Conservation (phyloP, 2,888 invertebrate species). For the Cosmia trapezina region DNA sequence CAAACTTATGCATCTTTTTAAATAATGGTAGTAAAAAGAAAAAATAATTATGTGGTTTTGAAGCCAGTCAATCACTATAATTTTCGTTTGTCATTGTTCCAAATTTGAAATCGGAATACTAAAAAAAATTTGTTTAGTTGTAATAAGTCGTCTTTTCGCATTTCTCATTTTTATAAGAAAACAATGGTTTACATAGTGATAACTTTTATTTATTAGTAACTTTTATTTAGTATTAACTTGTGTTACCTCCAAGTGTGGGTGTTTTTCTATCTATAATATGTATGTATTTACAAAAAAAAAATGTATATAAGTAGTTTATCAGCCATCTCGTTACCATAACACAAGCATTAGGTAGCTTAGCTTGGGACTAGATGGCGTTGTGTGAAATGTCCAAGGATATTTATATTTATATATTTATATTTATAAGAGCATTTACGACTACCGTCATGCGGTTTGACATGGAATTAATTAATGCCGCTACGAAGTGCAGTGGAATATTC, state of each 20-base stretch:
- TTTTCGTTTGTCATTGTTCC: neutral
- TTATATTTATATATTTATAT: too few species aligned
- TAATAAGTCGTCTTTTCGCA: too few species aligned
- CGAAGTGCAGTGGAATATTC: neutral
- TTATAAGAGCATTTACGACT: neutral
- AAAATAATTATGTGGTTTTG: neutral
- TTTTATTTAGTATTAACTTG: neutral
- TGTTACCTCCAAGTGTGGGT: neutral
- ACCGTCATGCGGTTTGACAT: neutral
- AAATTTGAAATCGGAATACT: neutral
- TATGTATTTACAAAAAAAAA: too few species aligned
- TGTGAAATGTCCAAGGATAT: too few species aligned
- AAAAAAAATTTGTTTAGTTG: neutral
- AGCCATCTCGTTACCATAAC: too few species aligned
- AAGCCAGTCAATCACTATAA: neutral
- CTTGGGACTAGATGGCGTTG: too few species aligned
- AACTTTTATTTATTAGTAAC: neutral
- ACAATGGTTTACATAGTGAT: neutral
- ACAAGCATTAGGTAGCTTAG: too few species aligned
- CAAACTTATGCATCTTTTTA: neutral
- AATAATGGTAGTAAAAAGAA: neutral
- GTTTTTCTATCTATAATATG: too few species aligned
- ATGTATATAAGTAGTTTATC: too few species aligned
- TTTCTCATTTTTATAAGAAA: neutral
- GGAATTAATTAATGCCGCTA: neutral